Evolutionary conservation across 2,113 vertebrate genomes (phyloP), one percentile per base, ranked within the genome.

Genomic region (Illadopsis cleaveri): DNA sequence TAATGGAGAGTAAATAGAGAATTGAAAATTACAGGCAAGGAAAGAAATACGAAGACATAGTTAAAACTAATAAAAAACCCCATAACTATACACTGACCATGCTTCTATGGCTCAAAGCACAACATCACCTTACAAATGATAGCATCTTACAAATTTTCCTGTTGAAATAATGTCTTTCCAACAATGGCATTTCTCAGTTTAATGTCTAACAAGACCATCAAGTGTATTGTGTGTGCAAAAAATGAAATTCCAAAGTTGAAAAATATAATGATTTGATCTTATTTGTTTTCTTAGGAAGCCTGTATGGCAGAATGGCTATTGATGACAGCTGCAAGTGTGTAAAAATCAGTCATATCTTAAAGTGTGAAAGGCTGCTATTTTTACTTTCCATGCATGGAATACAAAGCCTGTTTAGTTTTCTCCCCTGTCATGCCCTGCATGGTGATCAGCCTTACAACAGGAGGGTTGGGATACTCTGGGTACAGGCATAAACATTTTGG

Each of bases 301-400:
- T 54, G 9, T n/a, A 5, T 64, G 35, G 40, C 58, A 81, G 38
- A 73, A 72, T 57, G 38, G 35, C 50, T 56, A 10, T 44, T 60
- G 38, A 9, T 12, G n/a, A 79, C n/a, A 57, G 24, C 54, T 90
- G 62, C 24, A 65, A 82, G 31, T 22, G 10, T 6, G 1, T 90
- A 82, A 86, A 92, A 86, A 65, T 44, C 27, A 70, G 58, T 68
- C 2, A 3, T 60, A 38, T 50, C 58, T 57, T 82, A 9, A 80
- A 62, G 73, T 27, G 53, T 57, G n/a, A 72, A 82, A 61, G 24
- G 64, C 45, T 89, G 40, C 64, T 89, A n/a, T 80, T 90, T 92
- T 90, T 86, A 72, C 15, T 33, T 79, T 38, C 30, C 7, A 4
- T 79, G 61, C 6, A 0, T 69, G 54, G 31, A 13, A 45, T 69